Evolutionary conservation across 2,113 vertebrate genomes (phyloP).

Genomic region (Oryzias melastigma): DNA sequence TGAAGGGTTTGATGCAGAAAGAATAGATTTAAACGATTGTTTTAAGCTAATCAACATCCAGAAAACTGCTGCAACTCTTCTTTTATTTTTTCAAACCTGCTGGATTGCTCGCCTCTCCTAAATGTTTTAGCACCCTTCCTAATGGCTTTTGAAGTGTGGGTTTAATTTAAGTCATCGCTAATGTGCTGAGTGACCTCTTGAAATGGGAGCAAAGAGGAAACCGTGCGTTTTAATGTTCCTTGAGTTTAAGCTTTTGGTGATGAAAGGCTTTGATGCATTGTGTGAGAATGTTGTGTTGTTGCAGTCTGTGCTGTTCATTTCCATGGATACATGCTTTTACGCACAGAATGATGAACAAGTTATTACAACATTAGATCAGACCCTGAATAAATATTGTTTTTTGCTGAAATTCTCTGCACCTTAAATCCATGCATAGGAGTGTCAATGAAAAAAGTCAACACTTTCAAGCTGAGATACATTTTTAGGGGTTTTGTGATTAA

Average conservation of each 20-base stretch:
- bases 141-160: constrained; percentile 28
- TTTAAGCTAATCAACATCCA: constrained; percentile 1
- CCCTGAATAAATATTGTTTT: too few relatives aligned
- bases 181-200: constrained; percentile 23
- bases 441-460: too few relatives aligned
- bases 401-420: too few relatives aligned
- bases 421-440: too few relatives aligned
- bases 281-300: constrained; percentile 2
- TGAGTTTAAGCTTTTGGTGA: not conserved
- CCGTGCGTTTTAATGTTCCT: too few relatives aligned
- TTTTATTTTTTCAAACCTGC: not conserved
- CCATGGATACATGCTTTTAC: not conserved
- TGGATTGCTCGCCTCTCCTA: not conserved
- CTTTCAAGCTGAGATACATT: too few relatives aligned
- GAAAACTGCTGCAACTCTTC: constrained; percentile 1
- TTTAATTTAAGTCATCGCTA: constrained; percentile 20
- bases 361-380: too few relatives aligned
- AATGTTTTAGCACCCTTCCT: constrained; percentile 23
- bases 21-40: not conserved
- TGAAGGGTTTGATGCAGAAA: not conserved
- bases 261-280: constrained; percentile 5
- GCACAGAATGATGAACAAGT: too few relatives aligned
- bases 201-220: constrained; percentile 23
- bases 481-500: too few relatives aligned
- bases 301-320: constrained; percentile 18